Percentiles rank a stretch among this genome's conserved stretches.
phyloP scores from a whole-genome alignment of 2,113 vertebrate genomes.

The Tragulus kanchil region DNA sequence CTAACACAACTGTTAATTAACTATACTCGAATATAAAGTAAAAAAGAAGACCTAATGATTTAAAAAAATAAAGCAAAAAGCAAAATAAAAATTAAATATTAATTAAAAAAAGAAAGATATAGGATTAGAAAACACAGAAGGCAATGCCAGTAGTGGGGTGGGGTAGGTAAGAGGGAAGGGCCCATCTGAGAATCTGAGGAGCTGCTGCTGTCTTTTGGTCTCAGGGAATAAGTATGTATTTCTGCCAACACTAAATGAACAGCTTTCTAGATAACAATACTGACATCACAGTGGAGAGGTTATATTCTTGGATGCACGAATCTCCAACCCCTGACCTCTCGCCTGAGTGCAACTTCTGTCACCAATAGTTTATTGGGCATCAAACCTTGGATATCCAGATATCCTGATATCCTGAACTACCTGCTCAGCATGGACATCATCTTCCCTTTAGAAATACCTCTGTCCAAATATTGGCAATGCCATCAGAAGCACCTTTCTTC shows the following conservation, averaged over 20 bases:
- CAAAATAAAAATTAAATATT: too few species aligned
- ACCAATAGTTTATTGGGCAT: not conserved
- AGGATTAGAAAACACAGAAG: not conserved
- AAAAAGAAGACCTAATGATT: too few species aligned
- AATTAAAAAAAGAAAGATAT: not conserved
- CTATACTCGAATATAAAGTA: too few species aligned
- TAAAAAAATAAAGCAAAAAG: too few species aligned
- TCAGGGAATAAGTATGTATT: not conserved
- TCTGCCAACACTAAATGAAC: not conserved
- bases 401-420: too few species aligned
- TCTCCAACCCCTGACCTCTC: not conserved
- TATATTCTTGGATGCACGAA: not conserved
- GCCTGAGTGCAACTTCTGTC: not conserved
- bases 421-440: not conserved
- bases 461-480: not conserved
- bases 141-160: accelerated
- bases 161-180: not conserved
- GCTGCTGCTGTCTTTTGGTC: not conserved
- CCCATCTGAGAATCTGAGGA: not conserved
- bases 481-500: not conserved
- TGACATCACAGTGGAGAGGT: not conserved
- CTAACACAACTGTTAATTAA: too few species aligned
- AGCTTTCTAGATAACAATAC: not conserved
- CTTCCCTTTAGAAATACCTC: not conserved
- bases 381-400: not conserved